Evolutionary conservation across 2,888 invertebrate genomes (phyloP), one percentile per base, ranked within the genome.

Genomic region (Amphipyra berbera): DNA sequence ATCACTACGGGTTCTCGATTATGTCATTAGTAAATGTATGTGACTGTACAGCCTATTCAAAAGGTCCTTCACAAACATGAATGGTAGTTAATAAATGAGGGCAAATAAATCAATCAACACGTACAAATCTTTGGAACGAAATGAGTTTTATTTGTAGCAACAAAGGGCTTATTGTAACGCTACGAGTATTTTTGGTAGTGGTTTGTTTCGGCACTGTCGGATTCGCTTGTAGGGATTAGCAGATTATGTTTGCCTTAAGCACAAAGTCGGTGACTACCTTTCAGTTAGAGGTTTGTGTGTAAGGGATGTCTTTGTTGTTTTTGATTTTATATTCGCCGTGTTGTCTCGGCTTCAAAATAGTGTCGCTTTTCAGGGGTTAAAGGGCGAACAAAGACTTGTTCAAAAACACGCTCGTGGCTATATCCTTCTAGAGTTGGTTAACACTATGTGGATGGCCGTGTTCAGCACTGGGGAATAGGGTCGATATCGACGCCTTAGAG

Each of bases 201-300:
- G 70, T 54, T 58, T 40, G 55, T 55, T 55, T 61, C 21, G 48
- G 30, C 56, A 54, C 45, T 35, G 42, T 49, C 49, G 62, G 61
- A 59, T 50, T 45, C 71, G 71, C 50, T 73, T 68, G 58, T 55
- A 59, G 54, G 79, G 81, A 82, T 85, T 81, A 81, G 40, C 66
- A 79, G 82, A 82, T 86, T 84, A 82, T 80, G 75, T 70, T 73
- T 76, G 67, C 57, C 42, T 64, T 62, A 64, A 65, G 77, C 73
- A 73, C 78, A 81, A 81, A 82, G 63, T 77, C 69, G 67, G 71
- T 72, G 73, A 79, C 72, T 78, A 65, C 74, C 73, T 67, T 57
- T 50, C 52, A 54, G 59, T 21, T 27, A 42, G 38, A 55, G 38
- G 21, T 50, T 15, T 52, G 9, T 56, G 40, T 35, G 42, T 46